Conservation (phyloP, 2,888 invertebrate species). For the Escarpia spicata region DNA sequence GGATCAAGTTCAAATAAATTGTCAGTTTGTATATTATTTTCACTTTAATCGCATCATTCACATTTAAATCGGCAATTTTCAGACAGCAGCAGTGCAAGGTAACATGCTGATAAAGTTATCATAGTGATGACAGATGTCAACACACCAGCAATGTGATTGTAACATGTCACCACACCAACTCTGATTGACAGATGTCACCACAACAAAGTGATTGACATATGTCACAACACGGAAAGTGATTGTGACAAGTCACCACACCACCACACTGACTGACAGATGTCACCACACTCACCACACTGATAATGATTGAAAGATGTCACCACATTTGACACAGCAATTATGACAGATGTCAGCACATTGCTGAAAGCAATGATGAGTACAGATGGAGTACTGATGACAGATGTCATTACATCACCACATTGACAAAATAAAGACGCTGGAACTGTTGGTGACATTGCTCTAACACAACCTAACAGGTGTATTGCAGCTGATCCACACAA, state of each 20-base stretch:
- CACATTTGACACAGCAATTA: no score
- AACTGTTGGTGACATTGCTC: background rate
- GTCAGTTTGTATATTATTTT: background rate
- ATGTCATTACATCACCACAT: no score
- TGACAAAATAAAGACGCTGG: background rate
- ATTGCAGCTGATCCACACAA: no score
- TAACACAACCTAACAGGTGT: background rate
- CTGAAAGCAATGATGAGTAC: no score
- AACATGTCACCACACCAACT: background rate
- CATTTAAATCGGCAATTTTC: background rate
- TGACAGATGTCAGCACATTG: no score
- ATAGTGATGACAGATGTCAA: background rate
- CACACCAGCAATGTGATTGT: background rate
- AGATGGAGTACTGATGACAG: no score
- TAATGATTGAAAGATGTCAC: background rate
- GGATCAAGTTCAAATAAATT: background rate
- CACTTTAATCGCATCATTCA: conserved; percentile 4
- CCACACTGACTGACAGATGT: background rate
- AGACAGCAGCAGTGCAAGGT: background rate
- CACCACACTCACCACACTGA: background rate
- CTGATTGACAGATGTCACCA: background rate
- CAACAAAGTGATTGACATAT: background rate
- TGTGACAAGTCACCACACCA: background rate
- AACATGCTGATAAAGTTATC: background rate
- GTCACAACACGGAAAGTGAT: background rate